These are phyloP conservation scores for Calephelis perditalis DNA, from an alignment of 2,888 invertebrate genomes.

Conservation along the genomic window DNA sequence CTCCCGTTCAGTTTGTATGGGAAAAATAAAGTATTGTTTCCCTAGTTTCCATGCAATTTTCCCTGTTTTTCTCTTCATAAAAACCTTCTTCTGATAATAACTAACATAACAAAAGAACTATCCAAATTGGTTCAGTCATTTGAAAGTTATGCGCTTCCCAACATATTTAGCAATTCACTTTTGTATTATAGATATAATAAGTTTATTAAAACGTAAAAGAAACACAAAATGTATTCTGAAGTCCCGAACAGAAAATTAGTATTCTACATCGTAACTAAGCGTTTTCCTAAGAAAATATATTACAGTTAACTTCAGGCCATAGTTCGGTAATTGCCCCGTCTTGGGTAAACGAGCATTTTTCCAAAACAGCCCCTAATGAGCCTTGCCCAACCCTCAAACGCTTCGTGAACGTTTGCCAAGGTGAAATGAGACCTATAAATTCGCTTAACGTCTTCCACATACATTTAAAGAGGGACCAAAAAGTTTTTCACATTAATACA, in stretches of 20 bases:
- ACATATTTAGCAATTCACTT: too few species aligned
- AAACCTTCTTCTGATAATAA: too few species aligned
- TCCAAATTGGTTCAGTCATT: too few species aligned
- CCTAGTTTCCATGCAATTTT: too few species aligned
- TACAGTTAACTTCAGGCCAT: slow-evolving; percentile 2
- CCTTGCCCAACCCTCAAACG: slow-evolving; percentile 3
- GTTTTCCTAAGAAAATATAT: slow-evolving; percentile 2
- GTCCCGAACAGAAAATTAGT: background rate
- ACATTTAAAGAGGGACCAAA: slow-evolving; percentile 16
- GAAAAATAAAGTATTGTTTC: too few species aligned
- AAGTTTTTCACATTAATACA: background rate
- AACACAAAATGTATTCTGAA: background rate
- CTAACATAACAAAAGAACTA: too few species aligned
- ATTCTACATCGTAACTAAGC: slow-evolving; percentile 1
- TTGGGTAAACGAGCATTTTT: slow-evolving; percentile 6
- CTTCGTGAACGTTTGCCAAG: slow-evolving; percentile 24
- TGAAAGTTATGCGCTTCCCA: too few species aligned
- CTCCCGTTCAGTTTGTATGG: too few species aligned
- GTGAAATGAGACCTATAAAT: slow-evolving; percentile 26
- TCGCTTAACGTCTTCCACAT: slow-evolving; percentile 24
- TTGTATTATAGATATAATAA: too few species aligned
- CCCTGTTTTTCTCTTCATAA: too few species aligned
- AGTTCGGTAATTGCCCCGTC: slow-evolving; percentile 7
- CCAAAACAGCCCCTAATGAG: slow-evolving; percentile 5
- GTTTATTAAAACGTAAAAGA: background rate